Evolutionary conservation across 2,113 vertebrate species (phyloP), one percentile per base, ranked within the genome.

Genomic region (Halcyon senegalensis): DNA sequence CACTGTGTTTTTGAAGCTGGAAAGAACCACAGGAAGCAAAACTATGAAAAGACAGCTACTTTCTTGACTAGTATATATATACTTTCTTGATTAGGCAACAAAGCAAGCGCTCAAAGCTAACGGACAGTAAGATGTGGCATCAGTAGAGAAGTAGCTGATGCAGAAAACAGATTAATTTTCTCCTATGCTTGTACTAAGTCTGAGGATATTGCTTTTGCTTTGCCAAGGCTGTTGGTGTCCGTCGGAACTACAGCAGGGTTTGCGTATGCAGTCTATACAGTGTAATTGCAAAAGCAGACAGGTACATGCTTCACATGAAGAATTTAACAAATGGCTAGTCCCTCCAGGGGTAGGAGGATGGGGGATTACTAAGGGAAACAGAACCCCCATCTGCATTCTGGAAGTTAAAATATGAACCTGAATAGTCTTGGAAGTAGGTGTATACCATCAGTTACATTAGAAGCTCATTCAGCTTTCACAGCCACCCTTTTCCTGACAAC

Each of bases 231-330:
- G 4, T 2, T 51, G 33, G 35, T 69, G 48, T 55, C 33, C 31
- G 30, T 66, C 43, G 37, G n/a, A 93, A 63, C 46, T 51, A 19
- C 1, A 3, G 20, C 21, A 11, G 50, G 30, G 50, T 56, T 13
- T 11, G 11, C 16, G 23, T 12, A 74, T 0, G 0, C 21, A 33
- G 28, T 11, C 43, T 48, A 17, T 7, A 4, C 2, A 63, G 19
- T 4, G 2, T 6, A 37, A 39, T n/a, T 64, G 16, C 33, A 24
- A 0, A 58, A 11, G 16, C 8, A 37, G 33, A 48, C n/a, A n/a
- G 33, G 63, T 9, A 19, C 1, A 5, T 25, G 41, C 24, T 27
- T 48, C 2, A 28, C 9, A 10, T 15, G 7, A 75, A n/a, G 7
- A 63, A n/a, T 46, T 25, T 30, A 48, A 75, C 31, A 63, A 51